Percentiles rank a stretch among this genome's conserved stretches.
These are phyloP conservation scores for Cryptus viduatorius DNA, from an alignment of 2,888 invertebrate species.

Conservation along the genomic window DNA sequence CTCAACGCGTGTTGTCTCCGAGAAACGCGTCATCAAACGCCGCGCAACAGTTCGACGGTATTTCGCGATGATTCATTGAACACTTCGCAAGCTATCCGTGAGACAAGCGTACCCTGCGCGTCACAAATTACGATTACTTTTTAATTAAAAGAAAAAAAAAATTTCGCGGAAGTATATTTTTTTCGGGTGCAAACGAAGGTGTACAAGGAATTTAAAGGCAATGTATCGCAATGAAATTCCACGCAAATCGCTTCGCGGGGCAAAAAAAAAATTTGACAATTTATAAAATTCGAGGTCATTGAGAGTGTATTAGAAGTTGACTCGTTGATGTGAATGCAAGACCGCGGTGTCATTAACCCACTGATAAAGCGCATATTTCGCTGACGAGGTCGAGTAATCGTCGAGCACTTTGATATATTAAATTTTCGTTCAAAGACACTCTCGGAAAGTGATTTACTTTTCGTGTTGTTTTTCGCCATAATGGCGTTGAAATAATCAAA, in stretches of 20 bases:
- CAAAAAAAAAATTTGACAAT: constrained; percentile 9
- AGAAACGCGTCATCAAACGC: constrained; percentile 3
- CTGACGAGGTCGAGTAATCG: constrained; percentile 16
- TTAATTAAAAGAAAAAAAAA: neutral
- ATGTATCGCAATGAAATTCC: neutral
- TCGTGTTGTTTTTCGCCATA: neutral
- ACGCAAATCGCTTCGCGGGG: constrained; percentile 2
- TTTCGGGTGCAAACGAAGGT: neutral
- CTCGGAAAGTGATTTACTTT: neutral
- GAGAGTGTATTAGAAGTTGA: neutral
- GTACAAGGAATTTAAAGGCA: neutral
- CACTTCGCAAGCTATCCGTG: neutral
- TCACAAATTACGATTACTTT: neutral
- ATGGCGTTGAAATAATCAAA: neutral
- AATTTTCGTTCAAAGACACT: neutral
- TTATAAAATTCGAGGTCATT: neutral
- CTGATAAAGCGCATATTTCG: constrained; percentile 35
- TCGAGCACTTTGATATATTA: neutral
- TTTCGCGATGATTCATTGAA: constrained; percentile 1
- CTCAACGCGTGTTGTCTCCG: neutral
- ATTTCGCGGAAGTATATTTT: neutral
- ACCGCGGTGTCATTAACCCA: constrained; percentile 45
- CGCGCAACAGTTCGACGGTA: neutral
- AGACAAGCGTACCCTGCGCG: neutral
- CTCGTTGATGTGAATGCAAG: neutral